Base-by-base conservation (phyloP, 1,140 invertebrate species). In the Nautilus pompilius region DNA sequence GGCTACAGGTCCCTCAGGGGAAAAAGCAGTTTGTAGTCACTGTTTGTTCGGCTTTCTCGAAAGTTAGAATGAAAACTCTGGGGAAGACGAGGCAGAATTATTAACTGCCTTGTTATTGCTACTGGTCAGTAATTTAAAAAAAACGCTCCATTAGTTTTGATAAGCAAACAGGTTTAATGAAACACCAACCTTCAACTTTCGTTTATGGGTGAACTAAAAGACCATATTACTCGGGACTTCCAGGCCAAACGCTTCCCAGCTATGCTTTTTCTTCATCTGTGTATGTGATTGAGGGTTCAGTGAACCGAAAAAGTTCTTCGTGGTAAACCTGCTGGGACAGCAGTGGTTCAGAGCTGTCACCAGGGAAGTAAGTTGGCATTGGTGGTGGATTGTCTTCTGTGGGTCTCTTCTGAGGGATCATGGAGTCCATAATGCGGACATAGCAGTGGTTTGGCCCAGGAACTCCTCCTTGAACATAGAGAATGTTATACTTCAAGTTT, bases 401-500 rank as follows among this genome's bases (percentile, higher is more conserved):
- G 15, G 45, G 60, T 63, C 62, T 32, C 58, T 69, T 58, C 5
- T 84, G 67, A 1, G 87, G 88, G 33, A 95, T 76, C 30, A 89
- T 69, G 20, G 91, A 91, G 78, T 98, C 95, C 71, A 88, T 91
- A 54, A 98, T 85, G 68, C 91, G 89, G 17, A 93, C 89, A 71
- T 91, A 88, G n/a, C 86, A 87, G 76, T 92, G 91, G 0, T 86
- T 89, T 71, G 88, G 87, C 10, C 96, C 95, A 41, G 95, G 90
- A 32, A 83, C 87, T 8, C 87, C 86, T n/a, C 93, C 94, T 67
- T 87, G 80, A 10, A 96, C 89, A 86, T 90, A 99, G 24, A 99
- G 84, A 0, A 98, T 89, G 85, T 98, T 97, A 77, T 95, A 90
- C 78, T 95, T 93, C 15, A 91, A 93, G 79, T 98, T 96, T 41